Conservation (phyloP, 2,888 invertebrate species). For the Drosophila fulvimacula region DNA sequence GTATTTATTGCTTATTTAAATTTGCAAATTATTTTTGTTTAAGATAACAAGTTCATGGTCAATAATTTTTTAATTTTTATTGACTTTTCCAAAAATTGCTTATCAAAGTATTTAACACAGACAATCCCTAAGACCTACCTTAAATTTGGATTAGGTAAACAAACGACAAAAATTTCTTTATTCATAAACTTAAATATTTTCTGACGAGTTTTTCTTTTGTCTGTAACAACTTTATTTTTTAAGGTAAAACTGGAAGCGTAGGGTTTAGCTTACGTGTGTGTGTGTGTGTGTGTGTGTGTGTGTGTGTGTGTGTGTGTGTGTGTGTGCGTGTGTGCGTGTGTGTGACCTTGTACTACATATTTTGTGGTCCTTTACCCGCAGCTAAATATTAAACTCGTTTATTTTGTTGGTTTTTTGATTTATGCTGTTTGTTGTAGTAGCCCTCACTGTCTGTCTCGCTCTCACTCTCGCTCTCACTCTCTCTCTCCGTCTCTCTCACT, state of each 20-base stretch:
- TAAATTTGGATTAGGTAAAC: not conserved
- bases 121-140: not conserved
- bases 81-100: not conserved
- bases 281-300: constrained; percentile 2
- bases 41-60: not conserved
- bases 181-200: not conserved
- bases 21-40: no score
- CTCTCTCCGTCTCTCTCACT: not conserved
- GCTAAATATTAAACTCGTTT: constrained; percentile 67
- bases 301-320: constrained; percentile 8
- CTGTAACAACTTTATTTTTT: not conserved
- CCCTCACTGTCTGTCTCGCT: constrained; percentile 12
- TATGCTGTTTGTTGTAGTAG: constrained; percentile 48
- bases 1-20: no score
- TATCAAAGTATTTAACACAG: not conserved
- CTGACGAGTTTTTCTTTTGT: constrained; percentile 1
- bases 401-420: constrained; percentile 44
- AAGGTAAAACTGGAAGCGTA: constrained; percentile 1
- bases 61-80: not conserved
- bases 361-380: constrained; percentile 75
- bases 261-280: constrained; percentile 4
- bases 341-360: constrained; percentile 77
- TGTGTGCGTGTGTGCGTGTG: constrained; percentile 13
- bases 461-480: not conserved
- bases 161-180: not conserved